Percentiles rank a stretch among this genome's conserved stretches.
These are phyloP conservation scores for Larimichthys polyactis DNA, from an alignment of 2,113 vertebrate species.

Conservation along the genomic window DNA sequence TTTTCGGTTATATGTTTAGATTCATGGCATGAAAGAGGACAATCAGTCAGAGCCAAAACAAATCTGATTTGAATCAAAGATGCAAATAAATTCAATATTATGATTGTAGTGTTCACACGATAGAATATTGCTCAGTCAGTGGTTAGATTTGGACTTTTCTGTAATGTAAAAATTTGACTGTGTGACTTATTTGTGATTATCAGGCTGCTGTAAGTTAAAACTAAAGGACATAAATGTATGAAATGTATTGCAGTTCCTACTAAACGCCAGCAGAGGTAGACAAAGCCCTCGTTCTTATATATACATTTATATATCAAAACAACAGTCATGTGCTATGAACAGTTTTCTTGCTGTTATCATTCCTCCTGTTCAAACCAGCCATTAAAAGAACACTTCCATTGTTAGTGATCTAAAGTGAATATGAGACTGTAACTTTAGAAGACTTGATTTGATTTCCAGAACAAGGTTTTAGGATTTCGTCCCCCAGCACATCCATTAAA, in stretches of 20 bases:
- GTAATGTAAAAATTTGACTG: not conserved
- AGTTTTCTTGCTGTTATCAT: not conserved
- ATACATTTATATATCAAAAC: not conserved
- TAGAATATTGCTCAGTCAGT: not conserved
- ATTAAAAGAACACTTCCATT: not conserved
- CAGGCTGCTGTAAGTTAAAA: not conserved
- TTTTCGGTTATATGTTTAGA: not conserved
- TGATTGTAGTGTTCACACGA: not conserved
- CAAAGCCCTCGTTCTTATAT: not conserved
- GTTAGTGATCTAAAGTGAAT: not conserved
- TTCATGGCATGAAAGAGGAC: not conserved
- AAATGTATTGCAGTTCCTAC: not conserved
- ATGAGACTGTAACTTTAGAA: not conserved
- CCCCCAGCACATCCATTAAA: not conserved
- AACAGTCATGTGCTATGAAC: not conserved
- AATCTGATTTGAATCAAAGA: not conserved
- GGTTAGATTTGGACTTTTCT: not conserved
- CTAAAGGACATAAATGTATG: not conserved
- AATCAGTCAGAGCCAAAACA: not conserved
- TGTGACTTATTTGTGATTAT: not conserved
- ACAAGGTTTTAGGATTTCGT: not conserved
- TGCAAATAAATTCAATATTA: not conserved
- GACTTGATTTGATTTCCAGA: too few species aligned
- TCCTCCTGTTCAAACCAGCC: not conserved
- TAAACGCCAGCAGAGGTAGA: not conserved